These are phyloP conservation scores for Portevinia maculata DNA, from an alignment of 2,888 invertebrate species.

Conservation along the genomic window DNA sequence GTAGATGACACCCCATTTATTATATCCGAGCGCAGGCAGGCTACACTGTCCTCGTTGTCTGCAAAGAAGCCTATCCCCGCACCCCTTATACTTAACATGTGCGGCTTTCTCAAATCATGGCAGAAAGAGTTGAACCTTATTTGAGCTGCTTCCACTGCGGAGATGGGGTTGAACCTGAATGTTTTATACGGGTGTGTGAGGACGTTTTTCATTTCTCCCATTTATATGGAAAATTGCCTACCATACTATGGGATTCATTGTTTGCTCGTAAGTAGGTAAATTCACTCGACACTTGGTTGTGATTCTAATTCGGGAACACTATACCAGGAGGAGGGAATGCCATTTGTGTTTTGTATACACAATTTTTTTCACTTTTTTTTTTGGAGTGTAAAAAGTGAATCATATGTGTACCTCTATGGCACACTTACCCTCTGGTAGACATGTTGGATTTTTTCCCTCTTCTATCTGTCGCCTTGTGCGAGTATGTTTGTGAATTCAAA, in stretches of 20 bases:
- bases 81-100: constrained; percentile 36
- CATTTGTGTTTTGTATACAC: constrained; percentile 46
- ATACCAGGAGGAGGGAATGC: constrained; percentile 37
- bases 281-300: constrained; percentile 73
- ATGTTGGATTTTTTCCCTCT: constrained; percentile 37
- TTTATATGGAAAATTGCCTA: constrained; percentile 65
- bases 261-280: constrained; percentile 73
- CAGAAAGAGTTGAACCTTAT: constrained; percentile 73
- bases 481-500: constrained; percentile 47
- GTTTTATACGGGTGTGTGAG: constrained; percentile 25
- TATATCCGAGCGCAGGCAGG: constrained; percentile 60
- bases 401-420: constrained; percentile 43
- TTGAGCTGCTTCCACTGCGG: constrained; percentile 60
- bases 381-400: constrained; percentile 27
- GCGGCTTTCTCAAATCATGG: constrained; percentile 65
- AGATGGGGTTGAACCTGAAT: constrained; percentile 54
- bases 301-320: constrained; percentile 69
- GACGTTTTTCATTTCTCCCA: constrained; percentile 40
- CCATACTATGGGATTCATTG: constrained; percentile 68
- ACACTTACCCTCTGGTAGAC: constrained; percentile 55
- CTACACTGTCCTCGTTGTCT: constrained; percentile 52
- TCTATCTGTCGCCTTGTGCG: background rate
- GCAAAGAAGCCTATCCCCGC: constrained; percentile 31
- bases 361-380: constrained; percentile 19
- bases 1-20: constrained; percentile 75